A percentile compares a stretch with the other conserved stretches of the same genome.
Evolutionary conservation across 1,140 invertebrate genomes (phyloP).

Genomic region (Orchesella cincta): DNA sequence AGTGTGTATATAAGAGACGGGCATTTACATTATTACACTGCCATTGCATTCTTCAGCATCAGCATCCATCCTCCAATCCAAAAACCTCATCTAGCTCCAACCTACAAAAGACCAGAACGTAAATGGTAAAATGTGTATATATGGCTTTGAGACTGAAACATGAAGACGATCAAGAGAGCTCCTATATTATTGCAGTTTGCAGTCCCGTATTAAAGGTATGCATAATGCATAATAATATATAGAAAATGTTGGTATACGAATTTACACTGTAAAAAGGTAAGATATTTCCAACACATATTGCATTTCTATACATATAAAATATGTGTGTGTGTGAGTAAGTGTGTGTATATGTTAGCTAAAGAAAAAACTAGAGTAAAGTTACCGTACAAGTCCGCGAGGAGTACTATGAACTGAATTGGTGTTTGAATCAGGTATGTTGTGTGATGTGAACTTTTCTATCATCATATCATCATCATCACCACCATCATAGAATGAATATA

Average conservation of each 20-base stretch:
- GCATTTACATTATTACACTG: too few relatives aligned
- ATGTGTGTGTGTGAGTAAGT: background rate
- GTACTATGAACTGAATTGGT: background rate
- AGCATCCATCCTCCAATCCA: too few relatives aligned
- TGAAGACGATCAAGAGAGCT: too few relatives aligned
- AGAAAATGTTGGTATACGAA: background rate
- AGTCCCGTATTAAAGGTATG: background rate
- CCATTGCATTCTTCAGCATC: too few relatives aligned
- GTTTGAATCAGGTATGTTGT: conserved; percentile 15
- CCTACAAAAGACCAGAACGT: too few relatives aligned
- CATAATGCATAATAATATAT: background rate
- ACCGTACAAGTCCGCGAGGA: background rate
- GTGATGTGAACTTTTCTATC: background rate
- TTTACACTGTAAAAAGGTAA: background rate
- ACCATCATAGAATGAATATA: too few relatives aligned
- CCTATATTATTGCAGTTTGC: background rate
- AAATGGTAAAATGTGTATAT: too few relatives aligned
- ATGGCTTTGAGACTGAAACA: too few relatives aligned
- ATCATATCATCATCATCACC: too few relatives aligned
- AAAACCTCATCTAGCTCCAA: too few relatives aligned
- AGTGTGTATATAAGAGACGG: too few relatives aligned
- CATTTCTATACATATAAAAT: background rate
- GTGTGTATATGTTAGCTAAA: background rate
- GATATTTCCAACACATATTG: background rate
- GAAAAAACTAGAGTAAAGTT: background rate